Evolutionary conservation across 2,113 vertebrate species (phyloP).

Genomic region (Sula dactylatra): DNA sequence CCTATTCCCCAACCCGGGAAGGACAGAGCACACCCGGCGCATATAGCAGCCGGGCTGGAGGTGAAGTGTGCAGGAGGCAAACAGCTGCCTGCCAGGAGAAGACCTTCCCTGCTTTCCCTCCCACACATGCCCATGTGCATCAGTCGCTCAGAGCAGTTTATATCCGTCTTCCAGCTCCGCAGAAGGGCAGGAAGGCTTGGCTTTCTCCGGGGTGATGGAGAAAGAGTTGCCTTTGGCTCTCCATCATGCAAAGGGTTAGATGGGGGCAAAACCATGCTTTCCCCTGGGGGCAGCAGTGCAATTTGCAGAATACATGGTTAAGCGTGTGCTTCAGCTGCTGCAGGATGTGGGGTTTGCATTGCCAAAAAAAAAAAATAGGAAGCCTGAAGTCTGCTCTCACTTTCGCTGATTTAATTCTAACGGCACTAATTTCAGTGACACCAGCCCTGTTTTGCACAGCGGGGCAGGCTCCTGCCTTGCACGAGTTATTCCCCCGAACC

Average conservation of each 20-base stretch:
- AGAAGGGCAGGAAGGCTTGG: not conserved
- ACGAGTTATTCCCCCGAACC: too few species aligned
- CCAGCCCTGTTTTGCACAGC: not conserved
- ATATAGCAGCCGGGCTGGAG: not conserved
- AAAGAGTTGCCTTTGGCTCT: not conserved
- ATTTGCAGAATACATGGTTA: accelerated
- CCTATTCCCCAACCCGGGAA: not conserved
- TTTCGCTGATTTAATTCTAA: conserved; percentile 17
- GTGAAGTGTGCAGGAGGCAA: not conserved
- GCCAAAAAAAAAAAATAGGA: not conserved
- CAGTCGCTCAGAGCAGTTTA: accelerated
- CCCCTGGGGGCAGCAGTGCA: accelerated
- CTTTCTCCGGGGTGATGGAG: not conserved
- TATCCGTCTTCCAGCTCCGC: not conserved
- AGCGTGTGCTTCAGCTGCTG: not conserved
- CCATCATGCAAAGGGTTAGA: not conserved
- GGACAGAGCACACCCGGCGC: accelerated
- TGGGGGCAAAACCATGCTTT: accelerated
- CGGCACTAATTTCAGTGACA: not conserved
- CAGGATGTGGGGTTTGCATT: not conserved
- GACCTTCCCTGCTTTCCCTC: not conserved
- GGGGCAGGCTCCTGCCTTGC: not conserved
- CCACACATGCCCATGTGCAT: accelerated
- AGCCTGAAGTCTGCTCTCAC: conserved; percentile 31
- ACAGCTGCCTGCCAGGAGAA: not conserved